These are phyloP conservation scores for Platerodrilus igneus DNA, from an alignment of 2,888 invertebrate species.

Conservation along the genomic window DNA sequence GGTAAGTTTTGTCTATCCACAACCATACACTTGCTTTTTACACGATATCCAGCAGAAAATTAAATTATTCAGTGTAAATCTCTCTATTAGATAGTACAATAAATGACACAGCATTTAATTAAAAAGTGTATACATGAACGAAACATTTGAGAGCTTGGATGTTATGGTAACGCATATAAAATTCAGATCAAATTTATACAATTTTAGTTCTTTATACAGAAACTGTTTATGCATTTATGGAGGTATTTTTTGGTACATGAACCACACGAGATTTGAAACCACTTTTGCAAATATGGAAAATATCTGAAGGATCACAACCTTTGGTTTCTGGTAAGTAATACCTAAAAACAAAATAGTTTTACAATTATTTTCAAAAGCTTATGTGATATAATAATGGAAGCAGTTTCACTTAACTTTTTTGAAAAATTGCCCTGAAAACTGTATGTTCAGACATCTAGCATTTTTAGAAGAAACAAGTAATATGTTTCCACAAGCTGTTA, in stretches of 20 bases:
- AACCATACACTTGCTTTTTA: no score
- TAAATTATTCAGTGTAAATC: no score
- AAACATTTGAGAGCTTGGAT: no score
- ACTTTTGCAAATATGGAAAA: slow-evolving; percentile 58
- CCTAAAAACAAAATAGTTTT: slow-evolving; percentile 42
- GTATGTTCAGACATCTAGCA: background rate
- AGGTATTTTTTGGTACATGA: slow-evolving; percentile 19
- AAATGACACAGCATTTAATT: no score
- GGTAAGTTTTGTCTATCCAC: no score
- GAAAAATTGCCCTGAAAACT: background rate
- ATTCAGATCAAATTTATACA: background rate
- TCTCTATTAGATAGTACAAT: no score
- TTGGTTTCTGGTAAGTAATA: slow-evolving; percentile 72
- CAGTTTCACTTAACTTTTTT: background rate
- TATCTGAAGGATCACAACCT: slow-evolving; percentile 61
- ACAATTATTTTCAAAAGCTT: background rate
- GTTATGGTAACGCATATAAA: background rate
- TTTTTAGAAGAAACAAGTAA: no score
- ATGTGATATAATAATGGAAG: background rate
- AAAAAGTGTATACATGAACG: no score
- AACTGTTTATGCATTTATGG: slow-evolving; percentile 17
- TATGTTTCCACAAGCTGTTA: no score
- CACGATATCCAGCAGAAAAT: no score
- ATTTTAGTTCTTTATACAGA: background rate
- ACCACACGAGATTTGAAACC: slow-evolving; percentile 51